Evolutionary conservation across 2,113 vertebrate species (phyloP).

Genomic region (Pachycephala philippinensis): DNA sequence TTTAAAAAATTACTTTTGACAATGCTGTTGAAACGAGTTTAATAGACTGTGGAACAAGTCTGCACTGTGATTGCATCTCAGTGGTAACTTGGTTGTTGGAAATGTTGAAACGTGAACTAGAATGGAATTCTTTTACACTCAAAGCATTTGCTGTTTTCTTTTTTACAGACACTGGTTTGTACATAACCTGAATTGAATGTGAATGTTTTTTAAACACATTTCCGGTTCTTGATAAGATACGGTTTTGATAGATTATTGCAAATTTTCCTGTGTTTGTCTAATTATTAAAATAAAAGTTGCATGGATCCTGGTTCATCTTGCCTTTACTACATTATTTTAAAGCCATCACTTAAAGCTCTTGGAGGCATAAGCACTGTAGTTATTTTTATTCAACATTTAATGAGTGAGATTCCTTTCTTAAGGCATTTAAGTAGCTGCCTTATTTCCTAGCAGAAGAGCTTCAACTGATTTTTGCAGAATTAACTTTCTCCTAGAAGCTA

Average conservation of each 20-base stretch:
- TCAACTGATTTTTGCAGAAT: neutral
- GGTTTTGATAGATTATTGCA: conserved; percentile 72
- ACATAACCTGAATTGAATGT: conserved; percentile 63
- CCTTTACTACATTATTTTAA: conserved; percentile 10
- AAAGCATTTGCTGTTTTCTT: conserved; percentile 37
- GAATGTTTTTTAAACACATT: conserved; percentile 72
- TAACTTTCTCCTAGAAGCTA: neutral
- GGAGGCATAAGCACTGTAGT: neutral
- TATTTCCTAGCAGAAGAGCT: neutral
- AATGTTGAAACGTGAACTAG: neutral
- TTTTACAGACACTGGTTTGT: conserved; percentile 65
- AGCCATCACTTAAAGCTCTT: neutral
- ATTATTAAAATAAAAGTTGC: conserved; percentile 72
- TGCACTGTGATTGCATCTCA: conserved; percentile 22
- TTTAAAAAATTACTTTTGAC: neutral
- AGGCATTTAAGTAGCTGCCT: neutral
- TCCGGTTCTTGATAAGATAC: conserved; percentile 63
- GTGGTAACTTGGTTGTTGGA: neutral
- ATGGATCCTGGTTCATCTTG: conserved; percentile 36
- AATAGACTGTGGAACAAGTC: neutral
- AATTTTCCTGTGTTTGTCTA: conserved; percentile 69
- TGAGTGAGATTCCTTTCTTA: neutral
- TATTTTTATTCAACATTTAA: neutral
- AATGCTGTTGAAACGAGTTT: neutral
- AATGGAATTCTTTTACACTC: conserved; percentile 10